These are phyloP conservation scores for Temnothorax unifasciatus DNA, from an alignment of 2,888 invertebrate genomes.

Conservation along the genomic window DNA sequence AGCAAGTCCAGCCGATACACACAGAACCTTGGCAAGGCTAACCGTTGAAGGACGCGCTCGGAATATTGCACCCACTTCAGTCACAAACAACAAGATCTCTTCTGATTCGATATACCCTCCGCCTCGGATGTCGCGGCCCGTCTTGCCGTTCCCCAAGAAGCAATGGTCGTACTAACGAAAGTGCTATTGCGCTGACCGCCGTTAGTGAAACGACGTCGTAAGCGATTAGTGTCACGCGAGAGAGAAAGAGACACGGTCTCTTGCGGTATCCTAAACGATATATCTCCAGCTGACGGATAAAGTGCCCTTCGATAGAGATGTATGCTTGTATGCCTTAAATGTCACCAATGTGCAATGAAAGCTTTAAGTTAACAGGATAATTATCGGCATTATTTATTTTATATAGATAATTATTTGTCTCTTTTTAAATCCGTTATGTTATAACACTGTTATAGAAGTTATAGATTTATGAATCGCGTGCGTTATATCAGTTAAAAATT, in stretches of 20 bases:
- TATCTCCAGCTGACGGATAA: conserved; percentile 35
- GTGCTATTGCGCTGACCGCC: conserved; percentile 65
- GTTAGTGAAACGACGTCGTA: conserved; percentile 74
- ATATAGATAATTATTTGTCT: not conserved
- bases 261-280: conserved; percentile 48
- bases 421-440: not conserved
- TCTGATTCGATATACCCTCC: conserved; percentile 23
- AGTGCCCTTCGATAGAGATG: conserved; percentile 41
- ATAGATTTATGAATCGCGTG: not conserved
- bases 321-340: not conserved
- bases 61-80: conserved; percentile 83
- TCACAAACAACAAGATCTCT: conserved; percentile 82
- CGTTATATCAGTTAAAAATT: not conserved
- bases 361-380: not conserved
- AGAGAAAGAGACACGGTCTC: conserved; percentile 44
- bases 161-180: conserved; percentile 67
- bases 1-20: conserved; percentile 54
- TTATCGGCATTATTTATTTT: not conserved
- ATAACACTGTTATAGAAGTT: not conserved
- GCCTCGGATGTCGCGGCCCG: conserved; percentile 32
- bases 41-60: conserved; percentile 58
- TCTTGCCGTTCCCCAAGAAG: conserved; percentile 65
- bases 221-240: conserved; percentile 73
- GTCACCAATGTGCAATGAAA: not conserved
- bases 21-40: conserved; percentile 30